Conservation (phyloP, 2,113 vertebrate genomes). For the Phyllostomus hastatus region DNA sequence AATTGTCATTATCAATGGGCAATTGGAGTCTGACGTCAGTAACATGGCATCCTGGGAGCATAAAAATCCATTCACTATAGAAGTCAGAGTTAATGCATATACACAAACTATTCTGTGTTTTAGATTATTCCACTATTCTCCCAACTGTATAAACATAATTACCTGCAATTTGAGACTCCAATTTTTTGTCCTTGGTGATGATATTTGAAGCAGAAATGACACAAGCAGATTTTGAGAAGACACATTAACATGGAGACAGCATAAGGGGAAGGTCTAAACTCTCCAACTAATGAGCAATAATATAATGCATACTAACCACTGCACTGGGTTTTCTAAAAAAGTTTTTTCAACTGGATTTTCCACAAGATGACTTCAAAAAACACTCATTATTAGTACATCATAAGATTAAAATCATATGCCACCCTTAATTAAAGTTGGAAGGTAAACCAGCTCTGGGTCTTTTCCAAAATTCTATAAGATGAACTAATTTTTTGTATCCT, state of each 20-base stretch:
- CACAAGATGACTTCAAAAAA: background rate
- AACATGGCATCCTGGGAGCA: background rate
- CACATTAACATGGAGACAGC: background rate
- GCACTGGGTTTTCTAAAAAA: background rate
- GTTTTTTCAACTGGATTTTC: background rate
- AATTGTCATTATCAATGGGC: conserved; percentile 52
- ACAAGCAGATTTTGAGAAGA: conserved; percentile 35
- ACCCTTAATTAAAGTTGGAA: conserved; percentile 1
- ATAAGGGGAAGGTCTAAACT: background rate
- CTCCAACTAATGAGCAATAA: background rate
- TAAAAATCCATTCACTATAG: conserved; percentile 40
- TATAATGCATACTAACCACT: background rate
- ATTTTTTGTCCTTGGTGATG: conserved; percentile 36
- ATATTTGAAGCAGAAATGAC: conserved; percentile 52
- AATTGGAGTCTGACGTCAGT: background rate
- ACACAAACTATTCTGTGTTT: conserved; percentile 1
- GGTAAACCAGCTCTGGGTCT: background rate
- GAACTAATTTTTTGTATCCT: background rate
- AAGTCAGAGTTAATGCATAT: background rate
- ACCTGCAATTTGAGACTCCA: conserved; percentile 7
- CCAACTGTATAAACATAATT: conserved; percentile 28
- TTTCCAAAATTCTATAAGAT: conserved; percentile 15
- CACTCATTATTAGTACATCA: background rate
- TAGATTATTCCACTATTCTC: conserved; percentile 13
- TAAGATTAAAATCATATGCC: background rate